Evolutionary conservation across 2,797 vertebrate genomes (phyloP).

Genomic region (Girardinus metallicus): DNA sequence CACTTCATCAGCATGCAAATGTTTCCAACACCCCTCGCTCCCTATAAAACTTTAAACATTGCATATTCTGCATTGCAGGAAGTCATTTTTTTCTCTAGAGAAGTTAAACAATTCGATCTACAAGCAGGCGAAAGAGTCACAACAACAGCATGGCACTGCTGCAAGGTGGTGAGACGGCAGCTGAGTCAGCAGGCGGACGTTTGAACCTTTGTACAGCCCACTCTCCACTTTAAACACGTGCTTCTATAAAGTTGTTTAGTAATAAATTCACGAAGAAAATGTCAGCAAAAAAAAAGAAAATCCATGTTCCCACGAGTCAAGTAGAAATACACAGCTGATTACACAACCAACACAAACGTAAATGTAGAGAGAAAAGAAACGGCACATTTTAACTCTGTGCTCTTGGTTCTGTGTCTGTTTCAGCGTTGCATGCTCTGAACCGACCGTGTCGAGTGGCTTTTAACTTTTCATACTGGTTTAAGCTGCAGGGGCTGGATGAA

Average conservation of each 20-base stretch:
- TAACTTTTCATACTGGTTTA: slow-evolving; percentile 24
- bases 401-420: slow-evolving; percentile 49
- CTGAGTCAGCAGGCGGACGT: slow-evolving; percentile 42
- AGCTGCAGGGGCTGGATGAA: slow-evolving; percentile 41
- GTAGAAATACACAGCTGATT: slow-evolving; percentile 60
- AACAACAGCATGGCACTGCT: slow-evolving; percentile 77
- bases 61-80: slow-evolving; percentile 88
- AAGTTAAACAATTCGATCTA: slow-evolving; percentile 82
- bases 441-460: slow-evolving; percentile 3
- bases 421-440: slow-evolving; percentile 27
- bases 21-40: slow-evolving; percentile 70
- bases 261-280: slow-evolving; percentile 61
- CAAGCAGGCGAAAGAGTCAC: slow-evolving; percentile 71
- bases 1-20: slow-evolving; percentile 77
- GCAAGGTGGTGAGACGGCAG: slow-evolving; percentile 55
- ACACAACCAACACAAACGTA: slow-evolving; percentile 60
- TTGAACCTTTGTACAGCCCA: slow-evolving; percentile 47
- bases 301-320: slow-evolving; percentile 40
- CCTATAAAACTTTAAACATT: slow-evolving; percentile 79
- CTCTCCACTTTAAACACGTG: slow-evolving; percentile 54
- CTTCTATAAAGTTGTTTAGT: slow-evolving; percentile 60
- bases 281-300: slow-evolving; percentile 52
- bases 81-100: slow-evolving; percentile 85
- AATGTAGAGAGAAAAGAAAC: slow-evolving; percentile 42
- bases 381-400: slow-evolving; percentile 54